A percentile compares a stretch with the other conserved stretches of the same genome.
Conservation (phyloP, 2,797 vertebrate genomes). For the Galagoides demidoff region DNA sequence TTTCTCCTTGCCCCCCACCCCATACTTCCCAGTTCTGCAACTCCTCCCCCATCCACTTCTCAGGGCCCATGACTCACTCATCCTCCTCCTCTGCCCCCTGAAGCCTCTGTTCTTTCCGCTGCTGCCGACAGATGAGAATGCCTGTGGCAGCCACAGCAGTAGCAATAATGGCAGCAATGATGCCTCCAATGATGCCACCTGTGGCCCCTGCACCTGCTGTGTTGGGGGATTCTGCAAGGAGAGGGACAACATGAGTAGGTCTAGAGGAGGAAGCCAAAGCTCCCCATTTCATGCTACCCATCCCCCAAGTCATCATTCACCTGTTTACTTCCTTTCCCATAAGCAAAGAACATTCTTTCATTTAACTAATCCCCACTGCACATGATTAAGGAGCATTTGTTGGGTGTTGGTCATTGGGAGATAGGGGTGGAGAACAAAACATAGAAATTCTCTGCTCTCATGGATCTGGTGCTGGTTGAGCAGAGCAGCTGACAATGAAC, state of each 20-base stretch:
- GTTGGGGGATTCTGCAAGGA: constrained; percentile 81
- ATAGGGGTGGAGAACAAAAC: background rate
- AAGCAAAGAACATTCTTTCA: background rate
- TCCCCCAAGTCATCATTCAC: background rate
- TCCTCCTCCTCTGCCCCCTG: constrained; percentile 79
- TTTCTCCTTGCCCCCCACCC: background rate
- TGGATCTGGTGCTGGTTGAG: background rate
- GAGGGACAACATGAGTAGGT: background rate
- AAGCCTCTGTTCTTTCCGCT: constrained; percentile 82
- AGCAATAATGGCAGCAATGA: constrained; percentile 83
- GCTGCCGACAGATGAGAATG: constrained; percentile 84
- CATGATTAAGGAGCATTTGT: background rate
- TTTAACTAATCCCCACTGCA: background rate
- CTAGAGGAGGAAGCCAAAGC: background rate
- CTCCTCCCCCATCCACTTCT: background rate
- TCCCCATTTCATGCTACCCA: background rate
- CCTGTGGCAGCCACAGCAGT: constrained; percentile 78
- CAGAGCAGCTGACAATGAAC: background rate
- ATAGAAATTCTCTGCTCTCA: background rate
- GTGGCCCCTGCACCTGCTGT: constrained; percentile 81
- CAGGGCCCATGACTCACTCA: constrained; percentile 69
- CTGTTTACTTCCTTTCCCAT: background rate
- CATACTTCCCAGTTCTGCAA: background rate
- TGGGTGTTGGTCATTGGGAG: no score
- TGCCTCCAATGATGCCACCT: constrained; percentile 85